A percentile compares a stretch with the other conserved stretches of the same genome.
Evolutionary conservation across 2,797 vertebrate genomes (phyloP).

Genomic region (Gambusia yucatana): DNA sequence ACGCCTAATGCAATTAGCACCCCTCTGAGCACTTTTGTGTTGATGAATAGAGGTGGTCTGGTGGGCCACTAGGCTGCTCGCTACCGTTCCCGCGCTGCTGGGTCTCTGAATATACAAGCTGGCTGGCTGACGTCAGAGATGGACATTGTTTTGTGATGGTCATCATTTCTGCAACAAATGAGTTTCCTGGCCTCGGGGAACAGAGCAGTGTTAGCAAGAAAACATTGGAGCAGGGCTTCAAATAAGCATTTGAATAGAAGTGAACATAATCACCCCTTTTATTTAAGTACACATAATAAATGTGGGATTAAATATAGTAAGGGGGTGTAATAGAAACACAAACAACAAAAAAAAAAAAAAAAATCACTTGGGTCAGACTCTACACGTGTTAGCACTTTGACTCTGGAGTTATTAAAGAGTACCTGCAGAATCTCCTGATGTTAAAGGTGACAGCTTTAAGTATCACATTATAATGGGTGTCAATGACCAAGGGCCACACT

Average conservation of each 20-base stretch:
- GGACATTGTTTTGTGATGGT: slow-evolving; percentile 54
- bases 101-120: slow-evolving; percentile 72
- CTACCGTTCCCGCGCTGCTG: slow-evolving; percentile 76
- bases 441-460: slow-evolving; percentile 74
- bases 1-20: slow-evolving; percentile 86
- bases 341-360: slow-evolving; percentile 1
- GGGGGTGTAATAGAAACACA: neutral
- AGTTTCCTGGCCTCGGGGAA: slow-evolving; percentile 14
- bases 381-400: slow-evolving; percentile 46
- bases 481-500: slow-evolving; percentile 78
- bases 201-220: neutral
- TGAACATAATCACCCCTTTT: neutral
- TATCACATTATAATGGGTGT: slow-evolving; percentile 78
- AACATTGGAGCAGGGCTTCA: neutral
- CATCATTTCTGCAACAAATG: slow-evolving; percentile 44
- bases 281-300: neutral
- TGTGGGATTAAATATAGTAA: neutral
- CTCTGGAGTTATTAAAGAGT: slow-evolving; percentile 39
- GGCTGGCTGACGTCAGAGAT: slow-evolving; percentile 64
- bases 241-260: slow-evolving; percentile 15
- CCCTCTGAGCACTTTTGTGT: slow-evolving; percentile 85
- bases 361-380: slow-evolving; percentile 18
- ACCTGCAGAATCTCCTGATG: slow-evolving; percentile 56
- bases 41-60: slow-evolving; percentile 82
- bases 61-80: slow-evolving; percentile 73